A percentile compares a stretch with the other conserved stretches of the same genome.
Evolutionary conservation across 2,797 vertebrate species (phyloP).

Genomic region (Bradypus variegatus): DNA sequence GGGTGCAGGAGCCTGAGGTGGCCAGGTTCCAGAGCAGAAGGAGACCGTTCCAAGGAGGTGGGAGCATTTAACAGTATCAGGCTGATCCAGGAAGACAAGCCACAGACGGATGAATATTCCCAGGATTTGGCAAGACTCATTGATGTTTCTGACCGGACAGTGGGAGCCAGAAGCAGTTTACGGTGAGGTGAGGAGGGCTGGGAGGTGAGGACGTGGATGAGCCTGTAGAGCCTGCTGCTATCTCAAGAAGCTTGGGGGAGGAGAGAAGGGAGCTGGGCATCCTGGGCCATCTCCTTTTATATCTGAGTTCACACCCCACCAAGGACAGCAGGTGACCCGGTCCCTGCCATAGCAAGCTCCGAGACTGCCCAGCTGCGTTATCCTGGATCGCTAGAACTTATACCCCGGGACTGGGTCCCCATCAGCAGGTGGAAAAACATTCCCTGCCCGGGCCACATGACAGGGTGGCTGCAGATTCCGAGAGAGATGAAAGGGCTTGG

Average conservation of each 20-base stretch:
- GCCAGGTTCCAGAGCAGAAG: neutral
- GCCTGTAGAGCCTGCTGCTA: neutral
- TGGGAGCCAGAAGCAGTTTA: neutral
- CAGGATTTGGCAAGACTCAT: neutral
- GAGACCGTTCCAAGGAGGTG: neutral
- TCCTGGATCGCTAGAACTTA: neutral
- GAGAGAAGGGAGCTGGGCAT: neutral
- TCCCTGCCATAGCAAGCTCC: neutral
- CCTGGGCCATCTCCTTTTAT: no score
- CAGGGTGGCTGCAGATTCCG: neutral
- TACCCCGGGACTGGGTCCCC: neutral
- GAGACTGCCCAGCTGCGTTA: neutral
- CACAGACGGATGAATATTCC: neutral
- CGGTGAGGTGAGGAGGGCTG: no score
- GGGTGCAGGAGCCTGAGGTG: neutral
- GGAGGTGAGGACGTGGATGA: neutral
- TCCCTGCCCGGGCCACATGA: neutral
- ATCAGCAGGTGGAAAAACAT: neutral
- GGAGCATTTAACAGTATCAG: neutral
- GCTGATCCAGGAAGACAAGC: neutral
- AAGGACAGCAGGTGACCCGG: no score
- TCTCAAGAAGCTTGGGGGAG: neutral
- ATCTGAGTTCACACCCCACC: no score
- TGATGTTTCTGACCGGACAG: neutral
- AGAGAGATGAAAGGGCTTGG: neutral